phyloP scores from a whole-genome alignment of 2,797 vertebrate genomes.

The Rhynchonycteris naso region DNA sequence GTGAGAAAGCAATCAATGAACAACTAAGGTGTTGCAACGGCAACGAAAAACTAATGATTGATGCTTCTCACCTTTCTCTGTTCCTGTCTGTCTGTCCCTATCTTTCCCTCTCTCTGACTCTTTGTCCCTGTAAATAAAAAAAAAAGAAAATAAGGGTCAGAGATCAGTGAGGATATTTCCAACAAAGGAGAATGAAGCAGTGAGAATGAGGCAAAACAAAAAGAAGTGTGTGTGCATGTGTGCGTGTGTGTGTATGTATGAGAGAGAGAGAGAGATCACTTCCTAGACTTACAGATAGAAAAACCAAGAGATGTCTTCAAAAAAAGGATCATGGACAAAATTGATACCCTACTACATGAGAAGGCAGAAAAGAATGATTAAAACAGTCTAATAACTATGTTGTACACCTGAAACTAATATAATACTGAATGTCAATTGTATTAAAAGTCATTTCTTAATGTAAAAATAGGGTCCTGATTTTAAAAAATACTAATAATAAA shows the following conservation, averaged over 20 bases:
- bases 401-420: neutral
- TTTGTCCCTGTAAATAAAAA: too few relatives aligned
- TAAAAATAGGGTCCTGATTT: neutral
- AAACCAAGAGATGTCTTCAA: neutral
- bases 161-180: neutral
- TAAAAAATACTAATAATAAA: neutral
- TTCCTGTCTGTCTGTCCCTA: too few relatives aligned
- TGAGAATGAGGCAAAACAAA: conserved; percentile 20
- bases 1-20: too few relatives aligned
- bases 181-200: neutral
- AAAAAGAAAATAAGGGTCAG: neutral
- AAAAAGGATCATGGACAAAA: neutral
- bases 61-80: too few relatives aligned
- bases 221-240: neutral
- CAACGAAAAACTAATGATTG: too few relatives aligned
- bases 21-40: too few relatives aligned
- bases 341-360: neutral
- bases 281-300: neutral
- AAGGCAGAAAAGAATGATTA: neutral
- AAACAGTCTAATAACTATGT: neutral
- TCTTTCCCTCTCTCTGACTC: too few relatives aligned
- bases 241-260: neutral
- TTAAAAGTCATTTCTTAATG: neutral
- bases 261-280: neutral
- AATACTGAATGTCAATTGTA: neutral